Percentiles rank a stretch among this genome's conserved stretches.
phyloP scores from a whole-genome alignment of 2,113 vertebrate genomes.

The Aegithalos caudatus region DNA sequence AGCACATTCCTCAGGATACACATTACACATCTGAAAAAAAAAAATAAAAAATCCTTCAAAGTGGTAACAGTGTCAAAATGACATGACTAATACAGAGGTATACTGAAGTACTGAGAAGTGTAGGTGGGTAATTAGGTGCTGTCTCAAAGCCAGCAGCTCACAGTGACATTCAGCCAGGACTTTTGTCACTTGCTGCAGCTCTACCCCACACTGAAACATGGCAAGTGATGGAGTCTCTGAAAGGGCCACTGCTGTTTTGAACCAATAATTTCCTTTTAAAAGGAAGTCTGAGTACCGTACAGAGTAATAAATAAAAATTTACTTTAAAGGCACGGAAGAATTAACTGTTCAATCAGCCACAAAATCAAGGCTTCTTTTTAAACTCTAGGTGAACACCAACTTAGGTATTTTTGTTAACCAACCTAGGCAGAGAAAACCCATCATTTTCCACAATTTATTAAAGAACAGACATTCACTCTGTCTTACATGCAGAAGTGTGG shows the following conservation, averaged over 20 bases:
- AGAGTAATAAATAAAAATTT: neutral
- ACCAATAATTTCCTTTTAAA: neutral
- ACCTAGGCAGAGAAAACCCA: conserved; percentile 20
- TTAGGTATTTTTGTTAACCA: neutral
- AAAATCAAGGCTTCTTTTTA: neutral
- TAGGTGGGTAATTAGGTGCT: neutral
- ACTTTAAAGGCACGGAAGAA: neutral
- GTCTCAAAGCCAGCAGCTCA: neutral
- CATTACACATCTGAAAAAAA: neutral
- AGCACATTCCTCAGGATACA: neutral
- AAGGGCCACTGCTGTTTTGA: neutral
- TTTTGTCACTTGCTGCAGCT: neutral
- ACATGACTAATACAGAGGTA: neutral
- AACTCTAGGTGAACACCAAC: neutral
- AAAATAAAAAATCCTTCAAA: neutral
- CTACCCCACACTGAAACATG: neutral
- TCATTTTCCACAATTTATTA: conserved; percentile 39
- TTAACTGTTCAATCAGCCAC: neutral
- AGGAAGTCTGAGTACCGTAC: neutral
- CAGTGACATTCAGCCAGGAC: neutral
- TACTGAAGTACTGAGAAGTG: neutral
- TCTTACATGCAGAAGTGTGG: neutral
- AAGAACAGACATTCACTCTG: neutral
- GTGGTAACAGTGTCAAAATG: neutral
- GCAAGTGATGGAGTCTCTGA: neutral